These are phyloP conservation scores for Drosophila merina DNA, from an alignment of 2,888 invertebrate species.

Conservation along the genomic window DNA sequence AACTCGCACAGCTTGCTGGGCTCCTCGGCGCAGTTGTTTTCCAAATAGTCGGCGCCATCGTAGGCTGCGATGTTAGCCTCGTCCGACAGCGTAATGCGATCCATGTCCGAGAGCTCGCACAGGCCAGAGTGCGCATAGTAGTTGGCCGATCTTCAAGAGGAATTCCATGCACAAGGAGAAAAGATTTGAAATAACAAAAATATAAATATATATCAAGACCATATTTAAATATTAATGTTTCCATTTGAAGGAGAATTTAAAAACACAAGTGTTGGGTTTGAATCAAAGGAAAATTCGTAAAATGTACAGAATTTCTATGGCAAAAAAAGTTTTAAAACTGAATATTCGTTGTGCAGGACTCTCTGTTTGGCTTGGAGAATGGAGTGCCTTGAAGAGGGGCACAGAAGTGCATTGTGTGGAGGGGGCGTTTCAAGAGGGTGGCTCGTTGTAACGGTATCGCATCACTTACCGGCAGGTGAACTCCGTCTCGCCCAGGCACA, in stretches of 20 bases:
- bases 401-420: constrained; percentile 51
- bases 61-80: constrained; percentile 90
- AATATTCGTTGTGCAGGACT: neutral
- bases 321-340: too few species aligned
- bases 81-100: constrained; percentile 94
- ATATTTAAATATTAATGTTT: too few species aligned
- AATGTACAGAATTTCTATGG: too few species aligned
- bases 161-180: constrained; percentile 8
- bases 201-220: too few species aligned
- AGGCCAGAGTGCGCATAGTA: constrained; percentile 94
- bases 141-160: constrained; percentile 92
- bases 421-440: constrained; percentile 41
- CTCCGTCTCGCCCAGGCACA: constrained; percentile 93
- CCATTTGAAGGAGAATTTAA: too few species aligned
- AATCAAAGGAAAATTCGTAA: neutral
- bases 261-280: neutral
- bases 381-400: constrained; percentile 16
- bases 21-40: constrained; percentile 96
- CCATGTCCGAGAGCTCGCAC: constrained; percentile 96
- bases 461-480: constrained; percentile 93
- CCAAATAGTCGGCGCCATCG: constrained; percentile 92
- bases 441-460: constrained; percentile 41
- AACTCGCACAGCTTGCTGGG: constrained; percentile 97
- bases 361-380: neutral
- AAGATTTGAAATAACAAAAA: neutral